Evolutionary conservation across 2,888 invertebrate genomes (phyloP), one percentile per base, ranked within the genome.

Genomic region (Nasonia oneida): DNA sequence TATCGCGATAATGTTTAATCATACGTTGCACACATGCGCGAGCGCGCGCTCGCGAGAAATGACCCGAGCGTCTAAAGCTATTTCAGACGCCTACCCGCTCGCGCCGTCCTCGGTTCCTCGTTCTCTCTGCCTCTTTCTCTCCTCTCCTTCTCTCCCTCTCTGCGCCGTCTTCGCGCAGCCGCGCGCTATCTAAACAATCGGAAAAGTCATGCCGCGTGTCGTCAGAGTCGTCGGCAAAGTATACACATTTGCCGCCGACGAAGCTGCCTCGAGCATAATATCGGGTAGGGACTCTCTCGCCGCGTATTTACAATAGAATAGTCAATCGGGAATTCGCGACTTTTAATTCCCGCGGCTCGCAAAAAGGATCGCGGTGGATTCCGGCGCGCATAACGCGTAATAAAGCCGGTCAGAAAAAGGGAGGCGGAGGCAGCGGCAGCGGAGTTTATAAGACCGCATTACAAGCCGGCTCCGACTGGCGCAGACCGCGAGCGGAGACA

Each of bases 1-100:
- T 87, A 87, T 87, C 85, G 87, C 85, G 81, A 87, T 87, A 87
- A 87, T 87, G 87, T 87, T 87, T 87, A 87, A 87, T 87, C 85
- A 85, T 81, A 85, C 83, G 83, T 81, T 81, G 81, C 70, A 47
- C 74, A 73, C 74, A 57, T 78, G 81, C 67, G 18, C 71, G 18
- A 4, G 73, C 61, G 18, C 18, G 73, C 61, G 70, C 84, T 87
- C 71, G 82, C 88, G 89, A 57, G 64, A 84, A 83, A 77, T 84
- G 80, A 79, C 73, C 80, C 83, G 76, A 70, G 64, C 70, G 76
- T 75, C 78, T 70, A 79, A 67, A 86, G 84, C 83, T 77, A 84
- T 82, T 86, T 84, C 64, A 84, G 82, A 87, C 84, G 84, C 84
- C 82, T 77, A 84, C 76, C 80, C 61, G 73, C 15, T 5, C 10